Evolutionary conservation across 2,113 vertebrate species (phyloP).

Genomic region (Neotoma lepida): DNA sequence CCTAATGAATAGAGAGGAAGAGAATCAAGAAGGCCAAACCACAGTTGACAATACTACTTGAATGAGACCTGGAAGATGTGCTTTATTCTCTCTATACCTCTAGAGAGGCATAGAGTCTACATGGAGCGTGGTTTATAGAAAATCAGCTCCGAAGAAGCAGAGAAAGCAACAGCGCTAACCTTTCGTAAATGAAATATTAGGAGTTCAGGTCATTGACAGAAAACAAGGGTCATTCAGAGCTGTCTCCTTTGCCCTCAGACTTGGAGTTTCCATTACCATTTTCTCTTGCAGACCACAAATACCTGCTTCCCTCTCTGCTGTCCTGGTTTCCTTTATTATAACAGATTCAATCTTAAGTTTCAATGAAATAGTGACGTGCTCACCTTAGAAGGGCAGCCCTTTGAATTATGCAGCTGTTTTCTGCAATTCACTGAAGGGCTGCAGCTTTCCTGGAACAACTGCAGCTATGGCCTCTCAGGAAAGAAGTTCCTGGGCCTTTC

Average conservation of each 20-base stretch:
- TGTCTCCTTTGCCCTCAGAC: background rate
- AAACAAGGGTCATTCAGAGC: background rate
- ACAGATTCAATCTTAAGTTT: constrained; percentile 46
- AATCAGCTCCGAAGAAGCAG: background rate
- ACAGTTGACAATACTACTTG: background rate
- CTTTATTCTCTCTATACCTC: background rate
- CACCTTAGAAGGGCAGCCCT: background rate
- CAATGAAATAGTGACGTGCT: constrained; percentile 59
- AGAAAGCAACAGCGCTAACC: background rate
- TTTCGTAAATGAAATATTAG: background rate
- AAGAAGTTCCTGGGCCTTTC: constrained; percentile 39
- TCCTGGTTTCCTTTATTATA: constrained; percentile 24
- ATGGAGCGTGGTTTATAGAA: background rate
- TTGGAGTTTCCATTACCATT: constrained; percentile 3
- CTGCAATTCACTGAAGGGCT: background rate
- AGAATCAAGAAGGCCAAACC: background rate
- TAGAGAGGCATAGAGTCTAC: background rate
- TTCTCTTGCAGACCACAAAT: constrained; percentile 26
- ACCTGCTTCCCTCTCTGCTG: background rate
- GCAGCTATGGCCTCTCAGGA: background rate
- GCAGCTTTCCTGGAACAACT: constrained; percentile 8
- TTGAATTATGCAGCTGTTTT: constrained; percentile 64
- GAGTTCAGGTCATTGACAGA: constrained; percentile 1
- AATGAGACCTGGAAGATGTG: background rate
- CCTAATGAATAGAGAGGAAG: background rate